Evolutionary conservation across 2,113 vertebrate species (phyloP).

Genomic region (Chlamydotis undulata): DNA sequence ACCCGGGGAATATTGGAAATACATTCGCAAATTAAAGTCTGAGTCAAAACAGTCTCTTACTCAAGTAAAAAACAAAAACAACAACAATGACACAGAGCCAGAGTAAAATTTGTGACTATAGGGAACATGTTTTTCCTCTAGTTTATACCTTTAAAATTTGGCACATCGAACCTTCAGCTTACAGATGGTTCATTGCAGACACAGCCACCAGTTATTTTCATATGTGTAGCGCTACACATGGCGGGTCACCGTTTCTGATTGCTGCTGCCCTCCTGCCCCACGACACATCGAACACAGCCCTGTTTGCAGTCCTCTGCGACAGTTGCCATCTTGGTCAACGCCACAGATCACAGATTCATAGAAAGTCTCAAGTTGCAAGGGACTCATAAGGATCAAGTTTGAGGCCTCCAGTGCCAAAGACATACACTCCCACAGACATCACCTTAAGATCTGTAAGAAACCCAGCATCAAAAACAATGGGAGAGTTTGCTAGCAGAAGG

Average conservation of each 20-base stretch:
- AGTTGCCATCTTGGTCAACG: neutral
- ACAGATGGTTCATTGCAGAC: neutral
- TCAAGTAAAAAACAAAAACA: conserved; percentile 20
- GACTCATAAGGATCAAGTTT: fast-evolving
- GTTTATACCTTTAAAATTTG: neutral
- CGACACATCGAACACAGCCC: neutral
- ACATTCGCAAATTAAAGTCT: conserved; percentile 44
- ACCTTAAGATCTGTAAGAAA: neutral
- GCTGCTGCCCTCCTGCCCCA: neutral
- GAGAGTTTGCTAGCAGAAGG: neutral
- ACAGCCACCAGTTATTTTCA: neutral
- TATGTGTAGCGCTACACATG: neutral
- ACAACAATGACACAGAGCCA: conserved; percentile 11
- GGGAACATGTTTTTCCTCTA: neutral
- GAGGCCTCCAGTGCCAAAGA: neutral
- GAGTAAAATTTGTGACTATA: conserved; percentile 8
- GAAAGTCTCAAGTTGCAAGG: neutral
- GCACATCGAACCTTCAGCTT: neutral
- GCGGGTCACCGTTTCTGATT: neutral
- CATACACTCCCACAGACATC: neutral
- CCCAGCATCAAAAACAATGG: neutral
- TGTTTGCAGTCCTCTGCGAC: neutral
- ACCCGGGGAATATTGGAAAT: conserved; percentile 34
- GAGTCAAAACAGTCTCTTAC: conserved; percentile 39
- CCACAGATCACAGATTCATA: neutral